Evolutionary conservation across 2,113 vertebrate genomes (phyloP).

Genomic region (Syngnathus scovelli): DNA sequence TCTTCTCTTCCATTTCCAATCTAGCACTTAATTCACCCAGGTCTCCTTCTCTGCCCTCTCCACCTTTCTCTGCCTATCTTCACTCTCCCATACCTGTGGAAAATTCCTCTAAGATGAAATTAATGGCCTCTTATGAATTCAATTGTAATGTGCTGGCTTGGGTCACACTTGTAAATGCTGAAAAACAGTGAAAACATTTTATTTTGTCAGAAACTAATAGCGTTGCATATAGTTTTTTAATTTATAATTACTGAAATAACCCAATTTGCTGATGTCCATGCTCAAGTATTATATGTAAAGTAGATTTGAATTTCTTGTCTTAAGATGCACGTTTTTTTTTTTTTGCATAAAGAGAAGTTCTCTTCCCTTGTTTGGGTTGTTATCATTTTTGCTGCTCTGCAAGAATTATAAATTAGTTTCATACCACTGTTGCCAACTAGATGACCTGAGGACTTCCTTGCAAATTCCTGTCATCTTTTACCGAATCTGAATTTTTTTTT

Average conservation of each 20-base stretch:
- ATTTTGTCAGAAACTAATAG: conserved; percentile 12
- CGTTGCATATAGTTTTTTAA: not conserved
- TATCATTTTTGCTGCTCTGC: no score
- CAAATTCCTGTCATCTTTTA: conserved; percentile 45
- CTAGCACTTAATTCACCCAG: conserved; percentile 44
- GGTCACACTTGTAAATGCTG: conserved; percentile 20
- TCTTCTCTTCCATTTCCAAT: conserved; percentile 52
- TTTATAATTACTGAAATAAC: no score
- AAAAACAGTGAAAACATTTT: conserved; percentile 12
- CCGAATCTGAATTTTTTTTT: conserved; percentile 51
- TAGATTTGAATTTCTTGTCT: no score
- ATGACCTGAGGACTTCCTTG: conserved; percentile 35
- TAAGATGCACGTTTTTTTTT: no score
- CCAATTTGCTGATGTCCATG: no score
- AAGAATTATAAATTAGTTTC: no score
- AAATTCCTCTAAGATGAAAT: conserved; percentile 29
- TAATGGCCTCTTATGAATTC: conserved; percentile 38
- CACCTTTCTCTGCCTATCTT: conserved; percentile 32
- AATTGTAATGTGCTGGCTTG: conserved; percentile 25
- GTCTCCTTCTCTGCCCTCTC: conserved; percentile 28
- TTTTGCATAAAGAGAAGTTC: no score
- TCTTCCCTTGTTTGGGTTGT: no score
- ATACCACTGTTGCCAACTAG: not conserved
- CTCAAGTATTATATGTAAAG: no score
- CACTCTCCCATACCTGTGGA: conserved; percentile 28